Percentiles rank a stretch among this genome's conserved stretches.
phyloP scores from a whole-genome alignment of 2,888 invertebrate species.

The Nematopogon swammerdamellus region DNA sequence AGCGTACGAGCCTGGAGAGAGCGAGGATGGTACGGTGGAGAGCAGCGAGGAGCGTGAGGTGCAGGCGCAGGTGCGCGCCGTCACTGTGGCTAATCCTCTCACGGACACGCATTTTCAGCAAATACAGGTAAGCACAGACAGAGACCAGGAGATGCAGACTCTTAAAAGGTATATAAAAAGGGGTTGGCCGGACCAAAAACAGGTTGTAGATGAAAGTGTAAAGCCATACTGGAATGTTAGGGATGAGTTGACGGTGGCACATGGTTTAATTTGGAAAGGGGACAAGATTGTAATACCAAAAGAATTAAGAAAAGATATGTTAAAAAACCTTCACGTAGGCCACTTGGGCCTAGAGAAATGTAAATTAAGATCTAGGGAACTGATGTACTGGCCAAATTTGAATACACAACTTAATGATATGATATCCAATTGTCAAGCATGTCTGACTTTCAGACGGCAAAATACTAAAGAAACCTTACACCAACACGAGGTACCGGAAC shows the following conservation, averaged over 20 bases:
- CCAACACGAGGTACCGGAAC: background rate
- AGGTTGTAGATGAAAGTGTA: background rate
- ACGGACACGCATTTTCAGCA: background rate
- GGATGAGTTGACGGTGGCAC: background rate
- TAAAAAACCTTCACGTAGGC: slow-evolving; percentile 6
- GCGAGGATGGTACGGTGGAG: too few species aligned
- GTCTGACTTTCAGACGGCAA: background rate
- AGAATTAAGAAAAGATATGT: background rate
- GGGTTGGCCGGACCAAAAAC: background rate
- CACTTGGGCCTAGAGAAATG: slow-evolving; percentile 8
- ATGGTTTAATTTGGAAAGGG: background rate
- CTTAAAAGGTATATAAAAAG: background rate
- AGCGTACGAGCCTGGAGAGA: too few species aligned
- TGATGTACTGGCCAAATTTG: slow-evolving; percentile 1
- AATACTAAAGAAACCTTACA: background rate
- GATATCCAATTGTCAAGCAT: background rate
- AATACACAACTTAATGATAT: too few species aligned
- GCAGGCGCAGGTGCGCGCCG: background rate
- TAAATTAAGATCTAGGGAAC: slow-evolving; percentile 4
- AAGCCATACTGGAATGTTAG: background rate
- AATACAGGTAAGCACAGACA: background rate
- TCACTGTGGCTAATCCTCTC: background rate
- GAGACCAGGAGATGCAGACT: background rate
- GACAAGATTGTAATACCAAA: background rate
- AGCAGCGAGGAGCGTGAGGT: background rate